phyloP scores from a whole-genome alignment of 2,113 vertebrate species.

The Hydrolagus affinis region DNA sequence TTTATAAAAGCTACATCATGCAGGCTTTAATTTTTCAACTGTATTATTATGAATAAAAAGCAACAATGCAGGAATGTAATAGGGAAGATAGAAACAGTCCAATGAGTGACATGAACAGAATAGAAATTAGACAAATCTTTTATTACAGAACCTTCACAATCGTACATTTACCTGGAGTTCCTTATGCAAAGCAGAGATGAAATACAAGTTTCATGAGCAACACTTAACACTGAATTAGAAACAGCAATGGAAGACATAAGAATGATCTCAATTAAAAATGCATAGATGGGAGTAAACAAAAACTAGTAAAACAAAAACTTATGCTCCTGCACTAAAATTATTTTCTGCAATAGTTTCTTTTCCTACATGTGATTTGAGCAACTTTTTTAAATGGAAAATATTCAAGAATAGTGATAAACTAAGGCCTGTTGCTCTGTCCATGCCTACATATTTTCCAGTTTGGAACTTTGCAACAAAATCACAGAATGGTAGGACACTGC shows the following conservation, averaged over 20 bases:
- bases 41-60: not conserved
- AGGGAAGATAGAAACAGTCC: not conserved
- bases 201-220: slow-evolving; percentile 22
- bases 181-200: not conserved
- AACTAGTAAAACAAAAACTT: not conserved
- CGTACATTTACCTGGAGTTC: slow-evolving; percentile 29
- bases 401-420: slow-evolving; percentile 18
- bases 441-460: slow-evolving; percentile 16
- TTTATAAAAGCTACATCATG: slow-evolving; percentile 16
- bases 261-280: slow-evolving; percentile 19
- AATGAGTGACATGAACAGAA: slow-evolving; percentile 22
- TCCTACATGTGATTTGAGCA: slow-evolving; percentile 20
- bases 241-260: not conserved
- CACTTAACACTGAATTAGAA: slow-evolving; percentile 22
- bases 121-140: slow-evolving; percentile 16
- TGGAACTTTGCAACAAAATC: slow-evolving; percentile 25
- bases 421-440: slow-evolving; percentile 13
- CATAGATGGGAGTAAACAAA: slow-evolving; percentile 20
- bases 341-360: slow-evolving; percentile 19
- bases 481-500: slow-evolving; percentile 23
- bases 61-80: not conserved
- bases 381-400: slow-evolving; percentile 24
- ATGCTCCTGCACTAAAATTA: not conserved
- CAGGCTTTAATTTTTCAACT: slow-evolving; percentile 20
- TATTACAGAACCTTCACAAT: slow-evolving; percentile 28